Percentiles rank a stretch among this genome's conserved stretches.
Evolutionary conservation across 2,113 vertebrate genomes (phyloP).

Genomic region (Phocoena phocoena): DNA sequence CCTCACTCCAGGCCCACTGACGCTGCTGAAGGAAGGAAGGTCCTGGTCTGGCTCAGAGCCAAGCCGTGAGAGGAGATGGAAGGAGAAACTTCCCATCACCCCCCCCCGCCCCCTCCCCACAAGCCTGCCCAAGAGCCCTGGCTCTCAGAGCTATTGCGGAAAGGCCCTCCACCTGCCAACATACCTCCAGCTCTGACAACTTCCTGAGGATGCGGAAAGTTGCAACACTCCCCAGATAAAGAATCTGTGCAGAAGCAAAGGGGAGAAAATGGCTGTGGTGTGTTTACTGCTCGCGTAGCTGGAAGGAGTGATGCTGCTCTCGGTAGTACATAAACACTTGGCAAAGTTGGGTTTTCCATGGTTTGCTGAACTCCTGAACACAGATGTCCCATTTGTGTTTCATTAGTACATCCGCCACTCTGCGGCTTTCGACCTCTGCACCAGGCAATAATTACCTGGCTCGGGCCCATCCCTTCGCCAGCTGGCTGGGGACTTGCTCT

Average conservation of each 20-base stretch:
- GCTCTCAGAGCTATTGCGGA: fast-evolving
- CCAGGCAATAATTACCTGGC: slow-evolving; percentile 90
- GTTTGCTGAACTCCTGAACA: slow-evolving; percentile 87
- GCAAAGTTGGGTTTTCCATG: slow-evolving; percentile 80
- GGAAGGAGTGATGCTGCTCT: slow-evolving; percentile 46
- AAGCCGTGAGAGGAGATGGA: fast-evolving
- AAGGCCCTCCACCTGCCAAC: fast-evolving
- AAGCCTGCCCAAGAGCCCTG: background rate
- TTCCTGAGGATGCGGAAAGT: no score
- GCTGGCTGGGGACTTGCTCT: slow-evolving; percentile 88
- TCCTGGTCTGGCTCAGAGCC: background rate
- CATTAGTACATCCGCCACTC: slow-evolving; percentile 86
- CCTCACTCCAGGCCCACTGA: fast-evolving
- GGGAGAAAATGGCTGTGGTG: background rate
- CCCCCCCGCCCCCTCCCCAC: background rate
- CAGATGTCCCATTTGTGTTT: slow-evolving; percentile 91
- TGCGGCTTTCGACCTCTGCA: slow-evolving; percentile 87
- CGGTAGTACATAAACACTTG: slow-evolving; percentile 72
- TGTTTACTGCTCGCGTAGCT: slow-evolving; percentile 25
- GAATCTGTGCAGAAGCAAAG: background rate
- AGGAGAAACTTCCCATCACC: fast-evolving
- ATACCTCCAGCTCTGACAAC: fast-evolving
- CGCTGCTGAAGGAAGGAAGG: background rate
- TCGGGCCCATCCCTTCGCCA: slow-evolving; percentile 84
- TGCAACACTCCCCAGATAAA: background rate